These are phyloP conservation scores for Caenorhabditis sp. DNA, from an alignment of 2,888 invertebrate genomes.

Conservation along the genomic window DNA sequence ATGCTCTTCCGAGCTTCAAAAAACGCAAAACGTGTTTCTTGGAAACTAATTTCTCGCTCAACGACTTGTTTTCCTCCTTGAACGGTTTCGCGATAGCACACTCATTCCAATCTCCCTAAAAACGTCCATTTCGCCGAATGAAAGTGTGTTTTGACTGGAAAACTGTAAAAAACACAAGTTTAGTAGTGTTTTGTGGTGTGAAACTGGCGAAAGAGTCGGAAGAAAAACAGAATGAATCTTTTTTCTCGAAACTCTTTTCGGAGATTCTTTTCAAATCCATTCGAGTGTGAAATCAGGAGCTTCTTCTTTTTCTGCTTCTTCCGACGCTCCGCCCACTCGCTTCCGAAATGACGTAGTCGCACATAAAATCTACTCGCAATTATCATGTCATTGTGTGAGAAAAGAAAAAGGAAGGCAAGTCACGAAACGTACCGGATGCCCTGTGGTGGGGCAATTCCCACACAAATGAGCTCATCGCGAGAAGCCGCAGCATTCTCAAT, in stretches of 20 bases:
- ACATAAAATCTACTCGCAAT: constrained; percentile 31
- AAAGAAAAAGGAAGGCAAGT: constrained; percentile 37
- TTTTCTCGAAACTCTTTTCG: constrained; percentile 4
- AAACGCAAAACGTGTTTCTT: too few species aligned
- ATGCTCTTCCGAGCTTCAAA: too few species aligned
- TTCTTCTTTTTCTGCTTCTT: constrained; percentile 3
- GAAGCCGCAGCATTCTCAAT: neutral
- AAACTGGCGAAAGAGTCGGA: too few species aligned
- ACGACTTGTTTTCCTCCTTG: too few species aligned
- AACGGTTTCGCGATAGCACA: too few species aligned
- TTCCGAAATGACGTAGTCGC: constrained; percentile 21
- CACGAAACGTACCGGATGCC: constrained; percentile 44
- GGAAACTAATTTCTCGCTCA: too few species aligned
- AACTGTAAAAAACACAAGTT: too few species aligned
- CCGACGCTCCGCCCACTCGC: constrained; percentile 3
- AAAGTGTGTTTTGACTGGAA: too few species aligned
- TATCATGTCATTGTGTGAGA: constrained; percentile 43
- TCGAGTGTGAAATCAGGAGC: constrained; percentile 40
- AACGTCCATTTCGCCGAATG: too few species aligned
- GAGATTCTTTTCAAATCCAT: constrained; percentile 37
- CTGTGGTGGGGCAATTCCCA: constrained; percentile 2
- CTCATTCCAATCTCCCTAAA: too few species aligned
- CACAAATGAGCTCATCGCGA: constrained; percentile 12
- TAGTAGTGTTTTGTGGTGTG: too few species aligned
- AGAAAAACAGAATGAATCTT: constrained; percentile 19